Base-by-base conservation (phyloP, 2,113 vertebrate genomes). In the Physeter macrocephalus region DNA sequence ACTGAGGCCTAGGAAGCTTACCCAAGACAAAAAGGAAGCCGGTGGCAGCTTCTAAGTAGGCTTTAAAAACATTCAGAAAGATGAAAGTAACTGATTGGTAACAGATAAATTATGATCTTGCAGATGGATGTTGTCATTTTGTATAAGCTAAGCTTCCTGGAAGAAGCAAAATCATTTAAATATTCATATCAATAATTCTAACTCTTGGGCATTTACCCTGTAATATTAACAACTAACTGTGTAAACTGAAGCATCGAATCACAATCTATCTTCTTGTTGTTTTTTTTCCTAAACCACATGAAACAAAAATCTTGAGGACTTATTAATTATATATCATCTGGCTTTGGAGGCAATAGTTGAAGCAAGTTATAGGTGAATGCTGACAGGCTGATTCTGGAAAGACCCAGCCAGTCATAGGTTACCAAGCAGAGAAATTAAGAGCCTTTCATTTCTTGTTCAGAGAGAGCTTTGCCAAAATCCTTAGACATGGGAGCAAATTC, bases 371-470 rank as follows among this genome's bases (percentile, higher is more conserved):
- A 93, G 41, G 62, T 89, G 96, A 72, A 96, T 75, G 82, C 81
- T 96, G 94, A 96, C 96, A 88, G 72, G 78, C 94, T 95, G 88
- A 71, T 93, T 61, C 31, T 97, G 46, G 36, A 74, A 87, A 91
- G 92, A 94, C 69, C 71, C 71, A 97, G 77, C 3, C 57, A 93
- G 90, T 46, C 66, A 81, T 39, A 87, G 87, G 95, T 90, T 89
- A 74, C 23, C 90, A 62, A 74, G 71, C 64, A 96, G 31, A 92
- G 84, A 97, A 95, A 95, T 57, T 87, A 96, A 96, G 90, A 43
- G 10, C 90, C 88, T 92, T 97, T 97, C 80, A 95, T 43, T 80
- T 97, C 57, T 31, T 96, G 82, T 96, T 97, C 87, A 95, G 93
- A 43, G 82, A 89, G 23, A 90, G 88, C 92, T 77, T 95, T 90